These are phyloP conservation scores for Xanthorhoe spadicearia DNA, from an alignment of 2,888 invertebrate genomes.

Conservation along the genomic window DNA sequence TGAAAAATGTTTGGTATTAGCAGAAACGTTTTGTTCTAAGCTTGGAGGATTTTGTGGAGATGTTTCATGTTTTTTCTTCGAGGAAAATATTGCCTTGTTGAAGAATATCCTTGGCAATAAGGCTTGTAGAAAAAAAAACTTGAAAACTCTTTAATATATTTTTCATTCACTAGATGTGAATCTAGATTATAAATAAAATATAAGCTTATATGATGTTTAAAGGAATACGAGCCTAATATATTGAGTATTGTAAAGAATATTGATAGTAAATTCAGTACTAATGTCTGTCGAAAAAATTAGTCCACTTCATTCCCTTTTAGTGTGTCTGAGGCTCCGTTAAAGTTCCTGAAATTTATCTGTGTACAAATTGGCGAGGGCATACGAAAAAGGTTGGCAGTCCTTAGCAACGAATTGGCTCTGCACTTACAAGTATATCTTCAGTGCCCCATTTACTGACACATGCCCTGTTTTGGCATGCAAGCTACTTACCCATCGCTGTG, in stretches of 20 bases:
- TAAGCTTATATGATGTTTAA: no score
- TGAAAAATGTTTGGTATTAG: constrained; percentile 35
- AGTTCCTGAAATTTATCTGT: neutral
- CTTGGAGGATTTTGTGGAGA: constrained; percentile 17
- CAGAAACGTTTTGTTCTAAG: constrained; percentile 33
- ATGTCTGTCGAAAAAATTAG: neutral
- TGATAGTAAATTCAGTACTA: no score
- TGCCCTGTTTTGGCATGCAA: neutral
- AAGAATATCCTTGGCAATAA: neutral
- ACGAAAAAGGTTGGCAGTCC: neutral
- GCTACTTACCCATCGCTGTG: neutral
- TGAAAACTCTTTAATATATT: no score
- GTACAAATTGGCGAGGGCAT: neutral
- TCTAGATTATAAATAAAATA: no score
- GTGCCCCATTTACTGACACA: neutral
- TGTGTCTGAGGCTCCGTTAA: neutral
- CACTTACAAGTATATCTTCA: neutral
- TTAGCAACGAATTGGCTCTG: constrained; percentile 1
- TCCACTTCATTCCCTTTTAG: neutral
- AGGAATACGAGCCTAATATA: no score
- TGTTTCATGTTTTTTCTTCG: constrained; percentile 10
- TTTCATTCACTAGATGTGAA: no score
- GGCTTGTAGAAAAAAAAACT: no score
- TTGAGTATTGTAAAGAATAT: no score
- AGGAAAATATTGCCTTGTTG: constrained; percentile 1